Percentiles rank a stretch among this genome's conserved stretches.
Conservation (phyloP, 2,888 invertebrate species). For the Lumbricus terrestris region DNA sequence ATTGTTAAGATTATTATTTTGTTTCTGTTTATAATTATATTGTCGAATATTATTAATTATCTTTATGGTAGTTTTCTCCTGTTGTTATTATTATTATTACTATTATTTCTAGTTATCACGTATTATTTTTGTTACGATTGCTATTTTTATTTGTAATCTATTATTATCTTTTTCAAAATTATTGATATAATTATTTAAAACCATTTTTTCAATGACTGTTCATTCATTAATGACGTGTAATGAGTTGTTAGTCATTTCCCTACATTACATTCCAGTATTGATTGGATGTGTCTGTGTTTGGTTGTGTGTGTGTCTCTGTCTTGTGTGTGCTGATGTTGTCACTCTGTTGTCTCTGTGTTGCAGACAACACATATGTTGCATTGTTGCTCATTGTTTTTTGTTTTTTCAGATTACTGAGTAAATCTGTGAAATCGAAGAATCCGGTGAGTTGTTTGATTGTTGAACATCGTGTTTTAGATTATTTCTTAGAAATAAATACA, state of each 20-base stretch:
- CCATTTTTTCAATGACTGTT: not conserved
- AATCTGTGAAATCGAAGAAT: not conserved
- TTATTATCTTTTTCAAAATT: too few relatives aligned
- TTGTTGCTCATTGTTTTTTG: not conserved
- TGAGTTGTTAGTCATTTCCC: not conserved
- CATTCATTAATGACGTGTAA: not conserved
- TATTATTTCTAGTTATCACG: too few relatives aligned
- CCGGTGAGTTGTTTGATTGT: not conserved
- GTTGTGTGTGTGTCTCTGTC: not conserved
- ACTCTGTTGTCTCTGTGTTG: not conserved
- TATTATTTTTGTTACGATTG: too few relatives aligned
- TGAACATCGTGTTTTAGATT: not conserved
- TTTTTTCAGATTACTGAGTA: not conserved
- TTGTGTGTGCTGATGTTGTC: not conserved
- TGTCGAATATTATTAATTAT: not conserved
- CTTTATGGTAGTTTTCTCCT: too few relatives aligned
- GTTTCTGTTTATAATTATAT: not conserved
- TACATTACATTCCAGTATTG: not conserved
- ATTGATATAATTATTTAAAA: too few relatives aligned
- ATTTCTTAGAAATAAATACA: not conserved
- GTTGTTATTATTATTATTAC: too few relatives aligned
- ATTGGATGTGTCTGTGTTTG: not conserved
- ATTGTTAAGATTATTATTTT: not conserved
- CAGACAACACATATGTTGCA: not conserved
- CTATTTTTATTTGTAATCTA: too few relatives aligned